A percentile compares a stretch with the other conserved stretches of the same genome.
These are phyloP conservation scores for Syngnathus rostellatus DNA, from an alignment of 2,797 vertebrate species.

Conservation along the genomic window DNA sequence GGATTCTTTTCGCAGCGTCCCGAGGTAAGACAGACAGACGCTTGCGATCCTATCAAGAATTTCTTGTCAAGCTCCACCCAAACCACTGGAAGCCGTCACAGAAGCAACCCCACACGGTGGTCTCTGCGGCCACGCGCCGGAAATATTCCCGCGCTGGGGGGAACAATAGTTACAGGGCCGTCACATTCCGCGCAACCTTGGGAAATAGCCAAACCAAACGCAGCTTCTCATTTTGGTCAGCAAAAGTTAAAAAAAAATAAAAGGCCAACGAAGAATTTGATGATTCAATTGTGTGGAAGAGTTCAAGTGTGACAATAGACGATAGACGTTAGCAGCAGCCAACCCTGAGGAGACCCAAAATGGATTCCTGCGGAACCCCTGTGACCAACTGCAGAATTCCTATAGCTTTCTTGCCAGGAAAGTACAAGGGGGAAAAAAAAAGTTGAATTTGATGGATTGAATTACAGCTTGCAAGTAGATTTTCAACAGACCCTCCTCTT, in stretches of 20 bases:
- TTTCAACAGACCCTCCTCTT: neutral
- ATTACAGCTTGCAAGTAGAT: neutral
- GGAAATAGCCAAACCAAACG: neutral
- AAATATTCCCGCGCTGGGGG: neutral
- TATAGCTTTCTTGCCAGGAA: neutral
- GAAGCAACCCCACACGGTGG: neutral
- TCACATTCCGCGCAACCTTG: neutral
- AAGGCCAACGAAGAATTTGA: neutral
- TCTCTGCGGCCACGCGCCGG: neutral
- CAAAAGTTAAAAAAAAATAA: neutral
- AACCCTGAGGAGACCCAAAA: neutral
- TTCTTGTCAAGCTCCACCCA: neutral
- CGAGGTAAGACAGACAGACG: neutral
- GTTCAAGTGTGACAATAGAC: neutral
- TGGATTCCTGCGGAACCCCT: neutral
- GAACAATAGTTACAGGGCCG: constrained; percentile 4
- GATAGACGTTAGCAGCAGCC: neutral
- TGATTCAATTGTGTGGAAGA: constrained; percentile 3
- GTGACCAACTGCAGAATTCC: neutral
- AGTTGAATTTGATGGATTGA: neutral
- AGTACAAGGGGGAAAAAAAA: neutral
- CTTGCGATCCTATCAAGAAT: neutral
- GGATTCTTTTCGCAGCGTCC: too few species aligned
- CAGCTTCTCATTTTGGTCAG: constrained; percentile 5
- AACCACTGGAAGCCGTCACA: neutral